phyloP scores from a whole-genome alignment of 2,888 invertebrate species.

The Coecobrya sp. region DNA sequence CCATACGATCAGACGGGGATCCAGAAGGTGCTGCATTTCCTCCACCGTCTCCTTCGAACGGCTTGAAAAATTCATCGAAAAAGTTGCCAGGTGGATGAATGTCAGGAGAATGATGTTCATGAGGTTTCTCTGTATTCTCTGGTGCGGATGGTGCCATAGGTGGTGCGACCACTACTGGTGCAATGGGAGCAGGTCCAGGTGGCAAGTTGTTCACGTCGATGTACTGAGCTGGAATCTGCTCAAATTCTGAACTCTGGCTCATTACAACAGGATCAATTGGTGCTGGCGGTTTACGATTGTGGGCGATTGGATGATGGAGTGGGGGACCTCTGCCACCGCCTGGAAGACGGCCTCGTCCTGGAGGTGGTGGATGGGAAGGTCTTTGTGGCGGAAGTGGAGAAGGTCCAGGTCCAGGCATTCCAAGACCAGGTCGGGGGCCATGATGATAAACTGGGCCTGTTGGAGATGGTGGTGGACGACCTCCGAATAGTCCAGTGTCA shows the following conservation, averaged over 20 bases:
- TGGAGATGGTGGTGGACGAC: constrained; percentile 33
- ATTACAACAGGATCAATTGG: background rate
- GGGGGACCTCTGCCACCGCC: constrained; percentile 46
- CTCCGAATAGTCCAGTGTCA: constrained; percentile 39
- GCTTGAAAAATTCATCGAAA: constrained; percentile 86
- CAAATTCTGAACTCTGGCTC: constrained; percentile 82
- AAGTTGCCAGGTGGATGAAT: constrained; percentile 84
- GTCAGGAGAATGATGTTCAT: constrained; percentile 84
- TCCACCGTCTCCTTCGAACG: constrained; percentile 78
- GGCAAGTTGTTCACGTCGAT: constrained; percentile 74
- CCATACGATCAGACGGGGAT: constrained; percentile 3
- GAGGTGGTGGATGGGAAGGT: constrained; percentile 37
- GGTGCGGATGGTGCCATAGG: constrained; percentile 16
- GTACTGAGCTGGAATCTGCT: constrained; percentile 85
- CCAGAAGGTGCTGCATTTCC: constrained; percentile 20
- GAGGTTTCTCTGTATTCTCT: constrained; percentile 57
- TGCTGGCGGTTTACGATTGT: constrained; percentile 14
- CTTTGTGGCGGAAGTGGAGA: constrained; percentile 52
- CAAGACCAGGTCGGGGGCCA: background rate
- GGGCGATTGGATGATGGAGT: constrained; percentile 33
- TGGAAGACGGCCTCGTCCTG: constrained; percentile 55
- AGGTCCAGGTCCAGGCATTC: constrained; percentile 54
- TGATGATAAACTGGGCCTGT: constrained; percentile 11
- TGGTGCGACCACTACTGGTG: constrained; percentile 31
- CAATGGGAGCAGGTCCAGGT: background rate